phyloP scores from a whole-genome alignment of 1,140 invertebrate species.

The Schlechtendalia chinensis region DNA sequence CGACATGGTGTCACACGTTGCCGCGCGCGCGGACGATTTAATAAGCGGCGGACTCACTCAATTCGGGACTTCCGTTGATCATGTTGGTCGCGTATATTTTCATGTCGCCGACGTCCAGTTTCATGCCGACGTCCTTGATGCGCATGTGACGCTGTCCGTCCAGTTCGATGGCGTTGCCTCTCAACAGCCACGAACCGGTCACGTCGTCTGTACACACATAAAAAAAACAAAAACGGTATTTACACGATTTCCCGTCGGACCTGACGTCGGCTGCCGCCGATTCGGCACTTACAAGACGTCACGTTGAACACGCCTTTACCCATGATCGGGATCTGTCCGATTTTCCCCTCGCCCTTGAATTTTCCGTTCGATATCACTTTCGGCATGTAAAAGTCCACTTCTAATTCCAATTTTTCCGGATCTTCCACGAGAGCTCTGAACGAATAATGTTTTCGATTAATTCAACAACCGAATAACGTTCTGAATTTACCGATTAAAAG shows the following conservation, averaged over 20 bases:
- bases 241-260: neutral
- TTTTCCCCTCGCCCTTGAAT: slow-evolving; percentile 54
- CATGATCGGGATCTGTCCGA: slow-evolving; percentile 53
- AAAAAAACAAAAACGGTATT: slow-evolving; percentile 14
- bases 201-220: slow-evolving; percentile 53
- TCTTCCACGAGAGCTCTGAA: slow-evolving; percentile 53
- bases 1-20: neutral
- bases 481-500: too few species aligned
- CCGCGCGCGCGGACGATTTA: too few species aligned
- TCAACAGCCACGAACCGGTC: slow-evolving; percentile 53
- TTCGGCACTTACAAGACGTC: slow-evolving; percentile 33
- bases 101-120: slow-evolving; percentile 52
- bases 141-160: slow-evolving; percentile 53
- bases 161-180: slow-evolving; percentile 52
- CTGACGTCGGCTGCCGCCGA: too few species aligned
- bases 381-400: slow-evolving; percentile 54
- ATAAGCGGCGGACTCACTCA: slow-evolving; percentile 54
- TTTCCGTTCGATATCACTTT: slow-evolving; percentile 53
- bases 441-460: slow-evolving; percentile 5
- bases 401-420: slow-evolving; percentile 53
- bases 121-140: slow-evolving; percentile 53
- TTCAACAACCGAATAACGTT: neutral
- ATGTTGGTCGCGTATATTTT: slow-evolving; percentile 53
- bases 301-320: slow-evolving; percentile 54
- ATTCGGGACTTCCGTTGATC: slow-evolving; percentile 53